These are phyloP conservation scores for Poeciliopsis paucimaculata DNA, from an alignment of 2,797 vertebrate genomes.

Conservation along the genomic window DNA sequence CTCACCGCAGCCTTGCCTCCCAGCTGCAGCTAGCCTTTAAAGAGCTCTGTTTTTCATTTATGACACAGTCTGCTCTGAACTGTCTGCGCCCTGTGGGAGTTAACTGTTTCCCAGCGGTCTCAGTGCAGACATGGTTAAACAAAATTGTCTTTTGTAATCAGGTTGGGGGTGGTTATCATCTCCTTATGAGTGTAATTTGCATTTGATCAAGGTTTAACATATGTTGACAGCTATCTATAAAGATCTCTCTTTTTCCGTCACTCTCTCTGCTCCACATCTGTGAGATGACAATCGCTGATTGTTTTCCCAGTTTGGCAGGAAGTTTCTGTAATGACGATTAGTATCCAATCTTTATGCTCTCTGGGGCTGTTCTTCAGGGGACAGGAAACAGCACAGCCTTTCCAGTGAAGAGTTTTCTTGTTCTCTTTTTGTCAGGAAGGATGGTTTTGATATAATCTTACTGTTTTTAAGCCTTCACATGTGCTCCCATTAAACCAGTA, in stretches of 20 bases:
- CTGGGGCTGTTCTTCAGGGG: constrained; percentile 50
- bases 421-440: constrained; percentile 67
- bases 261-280: constrained; percentile 13
- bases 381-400: constrained; percentile 59
- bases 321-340: constrained; percentile 66
- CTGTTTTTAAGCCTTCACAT: constrained; percentile 46
- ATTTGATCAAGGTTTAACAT: constrained; percentile 9
- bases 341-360: constrained; percentile 51
- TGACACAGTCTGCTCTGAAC: constrained; percentile 34
- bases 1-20: constrained; percentile 44
- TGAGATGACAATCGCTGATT: constrained; percentile 39
- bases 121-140: constrained; percentile 29
- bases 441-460: constrained; percentile 55
- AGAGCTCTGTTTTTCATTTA: constrained; percentile 27
- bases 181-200: constrained; percentile 33
- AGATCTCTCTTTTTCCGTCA: constrained; percentile 4
- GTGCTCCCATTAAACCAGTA: constrained; percentile 44
- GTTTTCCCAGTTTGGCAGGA: constrained; percentile 68
- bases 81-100: constrained; percentile 53
- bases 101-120: constrained; percentile 25
- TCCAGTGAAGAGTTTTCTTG: constrained; percentile 66
- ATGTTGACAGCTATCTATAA: constrained; percentile 8
- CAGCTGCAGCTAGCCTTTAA: constrained; percentile 19
- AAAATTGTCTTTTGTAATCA: constrained; percentile 13
- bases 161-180: constrained; percentile 18